phyloP scores from a whole-genome alignment of 2,113 vertebrate genomes.

The Haliaeetus leucogaster region DNA sequence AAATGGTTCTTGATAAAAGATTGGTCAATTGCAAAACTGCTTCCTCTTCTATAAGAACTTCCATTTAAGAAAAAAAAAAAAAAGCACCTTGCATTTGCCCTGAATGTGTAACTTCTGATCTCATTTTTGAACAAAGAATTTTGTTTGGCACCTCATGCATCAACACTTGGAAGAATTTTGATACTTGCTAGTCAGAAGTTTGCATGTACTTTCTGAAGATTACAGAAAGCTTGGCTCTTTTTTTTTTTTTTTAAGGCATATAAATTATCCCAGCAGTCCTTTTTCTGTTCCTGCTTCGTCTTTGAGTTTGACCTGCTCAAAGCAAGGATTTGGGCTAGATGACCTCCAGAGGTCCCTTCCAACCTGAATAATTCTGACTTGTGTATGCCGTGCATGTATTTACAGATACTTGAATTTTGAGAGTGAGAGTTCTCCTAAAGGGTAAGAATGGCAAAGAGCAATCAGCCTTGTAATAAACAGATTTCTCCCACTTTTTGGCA shows the following conservation, averaged over 20 bases:
- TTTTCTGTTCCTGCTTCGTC: background rate
- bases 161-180: background rate
- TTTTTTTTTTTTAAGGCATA: background rate
- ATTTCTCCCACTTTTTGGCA: background rate
- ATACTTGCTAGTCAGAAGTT: background rate
- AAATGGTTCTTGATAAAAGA: background rate
- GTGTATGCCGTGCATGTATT: background rate
- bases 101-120: background rate
- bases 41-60: background rate
- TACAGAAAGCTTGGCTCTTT: background rate
- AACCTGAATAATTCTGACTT: background rate
- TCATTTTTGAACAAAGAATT: background rate
- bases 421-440: background rate
- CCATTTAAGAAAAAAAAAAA: background rate
- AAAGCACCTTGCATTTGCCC: background rate
- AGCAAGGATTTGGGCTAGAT: background rate
- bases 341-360: background rate
- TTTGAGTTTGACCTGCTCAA: background rate
- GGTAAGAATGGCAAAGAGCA: background rate
- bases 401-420: background rate
- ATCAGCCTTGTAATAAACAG: background rate
- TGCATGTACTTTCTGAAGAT: background rate
- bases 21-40: background rate
- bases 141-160: background rate
- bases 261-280: background rate